Evolutionary conservation across 2,797 vertebrate genomes (phyloP).

Genomic region (Uromys caudimaculatus): DNA sequence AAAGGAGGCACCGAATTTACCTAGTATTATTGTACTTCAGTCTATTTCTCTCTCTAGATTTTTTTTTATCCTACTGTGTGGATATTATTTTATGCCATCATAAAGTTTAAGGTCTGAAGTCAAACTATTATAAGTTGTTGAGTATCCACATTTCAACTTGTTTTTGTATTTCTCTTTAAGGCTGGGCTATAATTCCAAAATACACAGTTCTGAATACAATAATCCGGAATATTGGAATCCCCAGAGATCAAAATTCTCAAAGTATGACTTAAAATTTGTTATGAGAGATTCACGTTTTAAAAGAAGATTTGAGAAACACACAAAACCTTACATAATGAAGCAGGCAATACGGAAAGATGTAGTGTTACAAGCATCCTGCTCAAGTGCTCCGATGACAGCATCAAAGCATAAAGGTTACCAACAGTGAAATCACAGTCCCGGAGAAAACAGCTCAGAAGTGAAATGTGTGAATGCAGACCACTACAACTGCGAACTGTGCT

Average conservation of each 20-base stretch:
- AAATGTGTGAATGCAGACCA: not conserved
- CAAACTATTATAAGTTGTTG: not conserved
- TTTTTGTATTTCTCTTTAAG: not conserved
- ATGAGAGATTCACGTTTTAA: not conserved
- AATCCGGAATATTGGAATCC: not conserved
- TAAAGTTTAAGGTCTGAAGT: not conserved
- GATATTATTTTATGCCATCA: not conserved
- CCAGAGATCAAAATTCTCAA: not conserved
- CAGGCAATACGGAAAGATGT: not conserved
- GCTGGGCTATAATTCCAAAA: not conserved
- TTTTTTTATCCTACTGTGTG: not conserved
- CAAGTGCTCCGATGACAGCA: not conserved
- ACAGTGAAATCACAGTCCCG: not conserved
- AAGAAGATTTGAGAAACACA: not conserved
- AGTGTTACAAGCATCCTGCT: not conserved
- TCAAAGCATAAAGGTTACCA: not conserved
- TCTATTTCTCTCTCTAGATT: not conserved
- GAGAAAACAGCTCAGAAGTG: not conserved
- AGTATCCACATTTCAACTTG: not conserved
- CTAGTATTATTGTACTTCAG: not conserved
- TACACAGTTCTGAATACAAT: not conserved
- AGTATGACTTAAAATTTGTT: not conserved
- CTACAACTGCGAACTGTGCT: not conserved
- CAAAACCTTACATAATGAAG: not conserved
- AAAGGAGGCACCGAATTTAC: not conserved